These are phyloP conservation scores for Mimas tiliae DNA, from an alignment of 2,888 invertebrate species.

Conservation along the genomic window DNA sequence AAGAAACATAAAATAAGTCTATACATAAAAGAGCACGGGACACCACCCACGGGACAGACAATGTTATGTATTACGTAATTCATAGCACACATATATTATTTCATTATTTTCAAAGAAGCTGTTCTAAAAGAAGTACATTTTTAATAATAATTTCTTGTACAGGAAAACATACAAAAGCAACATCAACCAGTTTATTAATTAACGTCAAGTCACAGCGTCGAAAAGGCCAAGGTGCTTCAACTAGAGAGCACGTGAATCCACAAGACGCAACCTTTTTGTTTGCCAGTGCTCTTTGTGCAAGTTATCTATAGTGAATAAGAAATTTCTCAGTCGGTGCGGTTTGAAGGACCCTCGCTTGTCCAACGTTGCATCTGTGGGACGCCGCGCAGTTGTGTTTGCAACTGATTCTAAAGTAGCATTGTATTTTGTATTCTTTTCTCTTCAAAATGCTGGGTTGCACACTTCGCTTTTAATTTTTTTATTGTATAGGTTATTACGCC, in stretches of 20 bases:
- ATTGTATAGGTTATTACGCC: no score
- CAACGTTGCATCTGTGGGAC: conserved; percentile 38
- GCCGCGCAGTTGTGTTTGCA: conserved; percentile 43
- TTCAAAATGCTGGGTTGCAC: background rate
- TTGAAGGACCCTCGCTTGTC: conserved; percentile 40
- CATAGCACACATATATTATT: no score
- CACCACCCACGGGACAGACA: no score
- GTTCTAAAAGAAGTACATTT: no score
- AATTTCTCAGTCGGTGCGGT: conserved; percentile 38
- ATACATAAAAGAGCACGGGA: no score
- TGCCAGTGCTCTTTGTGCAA: conserved; percentile 40
- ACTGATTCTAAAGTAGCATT: conserved; percentile 41
- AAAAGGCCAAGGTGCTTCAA: conserved; percentile 33
- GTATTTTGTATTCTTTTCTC: conserved; percentile 12
- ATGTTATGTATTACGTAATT: no score
- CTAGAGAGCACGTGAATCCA: conserved; percentile 34
- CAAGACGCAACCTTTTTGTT: conserved; percentile 42
- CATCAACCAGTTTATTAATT: no score
- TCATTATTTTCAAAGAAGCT: no score
- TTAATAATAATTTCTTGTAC: no score
- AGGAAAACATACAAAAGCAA: no score
- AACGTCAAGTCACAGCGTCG: background rate
- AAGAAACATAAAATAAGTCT: no score
- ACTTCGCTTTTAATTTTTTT: background rate
- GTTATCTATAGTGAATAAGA: conserved; percentile 51